Conservation (phyloP, 2,888 invertebrate genomes). For the Amphipoea lucens region DNA sequence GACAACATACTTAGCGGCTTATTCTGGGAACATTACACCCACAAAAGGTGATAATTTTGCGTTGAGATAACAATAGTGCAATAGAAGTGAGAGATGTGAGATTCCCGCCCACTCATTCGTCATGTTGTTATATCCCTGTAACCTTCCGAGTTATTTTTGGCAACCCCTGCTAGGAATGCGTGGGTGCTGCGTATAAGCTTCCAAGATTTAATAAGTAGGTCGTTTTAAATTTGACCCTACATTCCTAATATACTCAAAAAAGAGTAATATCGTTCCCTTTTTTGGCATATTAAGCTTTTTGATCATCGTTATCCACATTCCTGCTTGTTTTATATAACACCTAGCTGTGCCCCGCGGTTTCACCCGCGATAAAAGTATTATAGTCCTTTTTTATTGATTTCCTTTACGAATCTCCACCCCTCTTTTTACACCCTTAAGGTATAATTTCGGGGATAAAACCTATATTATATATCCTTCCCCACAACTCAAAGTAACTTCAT, state of each 20-base stretch:
- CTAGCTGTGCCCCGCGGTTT: no score
- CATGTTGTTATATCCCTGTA: constrained; percentile 39
- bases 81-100: constrained; percentile 42
- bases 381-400: no score
- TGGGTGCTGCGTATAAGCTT: constrained; percentile 21
- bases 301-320: neutral
- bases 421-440: no score
- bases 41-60: constrained; percentile 33
- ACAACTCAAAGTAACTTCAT: no score
- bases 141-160: constrained; percentile 50
- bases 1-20: constrained; percentile 1
- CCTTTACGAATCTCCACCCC: no score
- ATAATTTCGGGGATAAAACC: no score
- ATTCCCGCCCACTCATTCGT: constrained; percentile 47
- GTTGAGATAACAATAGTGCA: constrained; percentile 51
- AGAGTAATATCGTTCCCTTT: neutral
- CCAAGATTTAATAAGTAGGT: constrained; percentile 7
- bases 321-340: neutral
- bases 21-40: constrained; percentile 26
- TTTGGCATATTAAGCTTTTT: neutral
- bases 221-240: neutral
- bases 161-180: constrained; percentile 18
- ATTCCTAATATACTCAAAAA: neutral
- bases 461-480: no score
- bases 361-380: no score